Base-by-base conservation (phyloP, 2,888 invertebrate genomes). In the Mythimna lalbum region DNA sequence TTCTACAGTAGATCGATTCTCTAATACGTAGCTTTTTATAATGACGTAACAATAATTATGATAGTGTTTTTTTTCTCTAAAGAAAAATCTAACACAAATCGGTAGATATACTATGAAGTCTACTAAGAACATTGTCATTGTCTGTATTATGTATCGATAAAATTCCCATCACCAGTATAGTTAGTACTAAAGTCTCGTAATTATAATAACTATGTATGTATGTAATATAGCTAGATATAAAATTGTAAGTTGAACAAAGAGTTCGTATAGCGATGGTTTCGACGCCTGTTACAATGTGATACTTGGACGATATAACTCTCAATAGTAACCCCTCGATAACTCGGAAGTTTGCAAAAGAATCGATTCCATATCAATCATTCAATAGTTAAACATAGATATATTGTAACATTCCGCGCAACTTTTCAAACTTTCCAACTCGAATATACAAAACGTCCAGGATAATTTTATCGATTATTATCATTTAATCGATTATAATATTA, bases 221-320 rank as follows among this genome's bases (percentile, higher is more conserved):
- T 85, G 73, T 86, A 83, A 83, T 80, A 90, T 91, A 91, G 90
- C 81, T 93, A 93, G 91, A 52, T 83, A 89, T 84, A 89, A 91
- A 93, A 93, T 92, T 91, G 81, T 92, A 91, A 91, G 87, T 91
- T 91, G 93, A 94, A 92, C 93, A 94, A 94, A 93, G 86, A 77
- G 90, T 91, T 92, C 89, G 89, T 81, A 80, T 82, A 80, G 70
- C 83, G 80, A 83, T 85, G 82, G 78, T 63, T 74, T 65, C 59
- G 47, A 55, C 68, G 78, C 82, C 82, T 84, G 86, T 83, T 81
- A 80, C 85, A 85, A 82, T 90, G 90, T 90, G 90, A 91, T 90
- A 91, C 86, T 85, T 85, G 69, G 73, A 81, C 72, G 76, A 77
- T 65, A 56, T 65, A 69, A 59, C 64, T 69, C 49, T 52, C 50